Evolutionary conservation across 1,140 invertebrate genomes (phyloP).

Genomic region (Helicoverpa zea): DNA sequence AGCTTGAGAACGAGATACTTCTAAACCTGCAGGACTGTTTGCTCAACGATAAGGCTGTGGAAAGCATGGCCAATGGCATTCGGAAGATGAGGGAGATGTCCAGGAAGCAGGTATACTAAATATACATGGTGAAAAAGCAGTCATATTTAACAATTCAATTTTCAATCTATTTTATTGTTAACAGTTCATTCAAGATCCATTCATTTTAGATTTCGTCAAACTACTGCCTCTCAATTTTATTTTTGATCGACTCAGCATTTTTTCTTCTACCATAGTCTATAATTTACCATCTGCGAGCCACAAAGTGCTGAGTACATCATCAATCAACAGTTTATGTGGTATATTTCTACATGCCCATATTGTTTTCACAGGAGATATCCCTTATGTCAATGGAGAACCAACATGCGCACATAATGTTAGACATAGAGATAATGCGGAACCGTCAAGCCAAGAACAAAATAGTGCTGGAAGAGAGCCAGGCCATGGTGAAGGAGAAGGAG

Average conservation of each 20-base stretch:
- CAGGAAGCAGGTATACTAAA: slow-evolving; percentile 74
- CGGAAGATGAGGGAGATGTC: slow-evolving; percentile 83
- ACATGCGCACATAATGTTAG: slow-evolving; percentile 87
- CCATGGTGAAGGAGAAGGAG: slow-evolving; percentile 74
- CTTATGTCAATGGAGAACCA: slow-evolving; percentile 89
- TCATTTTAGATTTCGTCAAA: too few species aligned
- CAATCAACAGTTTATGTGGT: too few species aligned
- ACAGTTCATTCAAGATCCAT: too few species aligned
- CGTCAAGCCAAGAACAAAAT: slow-evolving; percentile 78
- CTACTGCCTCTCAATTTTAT: too few species aligned
- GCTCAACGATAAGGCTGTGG: slow-evolving; percentile 89
- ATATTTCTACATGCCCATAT: neutral
- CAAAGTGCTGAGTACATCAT: too few species aligned
- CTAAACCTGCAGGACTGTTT: slow-evolving; percentile 89
- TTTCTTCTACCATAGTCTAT: too few species aligned
- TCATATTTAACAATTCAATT: too few species aligned
- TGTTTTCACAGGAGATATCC: slow-evolving; percentile 86
- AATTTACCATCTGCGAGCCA: too few species aligned
- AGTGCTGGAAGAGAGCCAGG: slow-evolving; percentile 71
- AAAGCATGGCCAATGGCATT: slow-evolving; percentile 82
- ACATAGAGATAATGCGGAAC: slow-evolving; percentile 88
- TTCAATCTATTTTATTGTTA: too few species aligned
- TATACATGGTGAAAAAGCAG: neutral
- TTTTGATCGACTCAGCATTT: too few species aligned
- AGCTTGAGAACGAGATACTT: slow-evolving; percentile 89